phyloP scores from a whole-genome alignment of 2,113 vertebrate species.

The Felis chaus region DNA sequence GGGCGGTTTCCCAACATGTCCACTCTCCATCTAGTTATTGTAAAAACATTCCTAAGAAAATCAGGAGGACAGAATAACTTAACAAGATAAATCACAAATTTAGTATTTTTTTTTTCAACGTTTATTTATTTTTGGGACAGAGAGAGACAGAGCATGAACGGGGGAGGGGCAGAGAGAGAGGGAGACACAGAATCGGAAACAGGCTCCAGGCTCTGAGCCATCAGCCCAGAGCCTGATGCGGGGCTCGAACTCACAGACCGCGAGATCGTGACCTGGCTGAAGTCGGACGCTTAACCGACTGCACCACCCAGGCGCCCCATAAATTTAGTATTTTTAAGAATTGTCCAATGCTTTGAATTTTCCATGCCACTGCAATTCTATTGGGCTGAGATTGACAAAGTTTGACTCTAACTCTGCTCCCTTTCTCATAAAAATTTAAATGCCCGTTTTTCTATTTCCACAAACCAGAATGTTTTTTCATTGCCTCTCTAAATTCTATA shows the following conservation, averaged over 20 bases:
- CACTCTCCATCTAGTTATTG: neutral
- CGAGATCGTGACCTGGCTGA: too few relatives aligned
- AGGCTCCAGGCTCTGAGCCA: too few relatives aligned
- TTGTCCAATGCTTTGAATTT: conserved; percentile 20
- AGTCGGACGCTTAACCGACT: too few relatives aligned
- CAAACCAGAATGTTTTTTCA: neutral
- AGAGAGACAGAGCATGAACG: too few relatives aligned
- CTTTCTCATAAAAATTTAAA: neutral
- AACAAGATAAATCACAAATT: conserved; percentile 27
- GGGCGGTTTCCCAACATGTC: neutral
- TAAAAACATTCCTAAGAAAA: conserved; percentile 17
- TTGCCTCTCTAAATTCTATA: neutral
- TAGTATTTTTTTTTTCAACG: neutral
- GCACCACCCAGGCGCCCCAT: too few relatives aligned
- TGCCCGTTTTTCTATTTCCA: neutral
- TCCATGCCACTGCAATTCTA: neutral
- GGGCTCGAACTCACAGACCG: too few relatives aligned
- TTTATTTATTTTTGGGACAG: too few relatives aligned
- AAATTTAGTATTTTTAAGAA: neutral
- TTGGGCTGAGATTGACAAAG: neutral
- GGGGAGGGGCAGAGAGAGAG: too few relatives aligned
- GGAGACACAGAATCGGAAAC: too few relatives aligned
- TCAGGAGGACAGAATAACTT: neutral
- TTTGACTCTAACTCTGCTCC: neutral
- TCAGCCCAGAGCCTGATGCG: too few relatives aligned